phyloP scores from a whole-genome alignment of 1,140 invertebrate genomes.

The Bombus vancouverensis region DNA sequence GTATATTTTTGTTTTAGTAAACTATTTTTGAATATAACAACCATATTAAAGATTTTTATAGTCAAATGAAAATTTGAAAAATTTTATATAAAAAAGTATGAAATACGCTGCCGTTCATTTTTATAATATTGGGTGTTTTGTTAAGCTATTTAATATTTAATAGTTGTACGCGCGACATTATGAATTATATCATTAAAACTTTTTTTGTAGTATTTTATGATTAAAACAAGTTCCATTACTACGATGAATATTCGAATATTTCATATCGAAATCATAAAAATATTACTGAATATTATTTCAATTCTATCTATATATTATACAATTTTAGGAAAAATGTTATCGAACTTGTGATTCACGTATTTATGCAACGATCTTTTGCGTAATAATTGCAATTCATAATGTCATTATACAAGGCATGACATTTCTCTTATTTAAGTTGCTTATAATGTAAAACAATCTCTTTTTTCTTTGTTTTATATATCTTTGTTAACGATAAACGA shows the following conservation, averaged over 20 bases:
- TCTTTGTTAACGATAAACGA: slow-evolving; percentile 3
- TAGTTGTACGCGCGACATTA: not conserved
- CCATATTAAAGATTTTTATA: slow-evolving; percentile 27
- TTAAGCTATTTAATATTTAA: not conserved
- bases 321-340: not conserved
- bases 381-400: slow-evolving; percentile 4
- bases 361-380: not conserved
- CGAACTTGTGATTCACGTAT: not conserved
- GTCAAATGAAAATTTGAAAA: not conserved
- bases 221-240: not conserved
- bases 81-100: not conserved
- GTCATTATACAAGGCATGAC: not conserved
- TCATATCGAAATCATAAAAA: not conserved
- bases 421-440: not conserved
- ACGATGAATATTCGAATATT: not conserved
- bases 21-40: not conserved
- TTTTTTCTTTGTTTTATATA: not conserved
- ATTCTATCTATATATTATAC: not conserved
- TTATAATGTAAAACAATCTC: slow-evolving; percentile 21
- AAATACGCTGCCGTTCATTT: not conserved
- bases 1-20: not conserved
- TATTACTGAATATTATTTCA: not conserved
- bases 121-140: not conserved
- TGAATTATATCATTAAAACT: not conserved
- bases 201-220: not conserved